Base-by-base conservation (phyloP, 2,113 vertebrate genomes). In the Climacteris rufus region DNA sequence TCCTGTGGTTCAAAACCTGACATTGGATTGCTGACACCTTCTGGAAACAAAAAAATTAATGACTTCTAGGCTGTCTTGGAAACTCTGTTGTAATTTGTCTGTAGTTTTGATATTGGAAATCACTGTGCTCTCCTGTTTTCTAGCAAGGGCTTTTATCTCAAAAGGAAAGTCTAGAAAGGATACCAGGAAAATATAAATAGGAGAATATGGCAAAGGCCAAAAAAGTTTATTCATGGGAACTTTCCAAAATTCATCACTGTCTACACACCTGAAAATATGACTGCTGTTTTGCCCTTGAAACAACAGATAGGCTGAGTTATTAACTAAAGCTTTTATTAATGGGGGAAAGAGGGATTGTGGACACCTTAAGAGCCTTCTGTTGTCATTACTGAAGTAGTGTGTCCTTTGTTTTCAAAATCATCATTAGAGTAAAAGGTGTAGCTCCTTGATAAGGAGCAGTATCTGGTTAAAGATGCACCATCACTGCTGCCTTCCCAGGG, bases 341-440 rank as follows among this genome's bases (percentile, higher is more conserved):
- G 89, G 66, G 23, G 19, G 15, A 37, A 68, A 47, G 57, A 40
- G 31, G 40, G n/a, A 69, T 53, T 18, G 28, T 18, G 60, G 75
- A 61, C 81, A 87, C 40, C 64, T 63, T 42, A 49, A 53, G 49
- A 90, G 57, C 22, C 33, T 63, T 57, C 69, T 74, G 11, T 64
- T 83, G 60, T 83, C 69, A 44, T 80, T 72, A 42, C 66, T 63
- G 56, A 33, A 47, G 64, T n/a, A 44, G 24, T 21, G 19, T 42
- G 60, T 52, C 65, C 88, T 96, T 95, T 95, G 74, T 93, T 94
- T 96, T 61, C 1, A 3, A 82, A 91, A 81, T 91, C 31, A 25
- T 79, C 49, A 18, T 70, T 86, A 64, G 54, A 94, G 87, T 66
- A 66, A 95, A 95, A 97, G 96, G 96, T 96, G 94, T 88, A 93